Evolutionary conservation across 2,797 vertebrate species (phyloP), one percentile per base, ranked within the genome.

Genomic region (Ispidina lecontei): DNA sequence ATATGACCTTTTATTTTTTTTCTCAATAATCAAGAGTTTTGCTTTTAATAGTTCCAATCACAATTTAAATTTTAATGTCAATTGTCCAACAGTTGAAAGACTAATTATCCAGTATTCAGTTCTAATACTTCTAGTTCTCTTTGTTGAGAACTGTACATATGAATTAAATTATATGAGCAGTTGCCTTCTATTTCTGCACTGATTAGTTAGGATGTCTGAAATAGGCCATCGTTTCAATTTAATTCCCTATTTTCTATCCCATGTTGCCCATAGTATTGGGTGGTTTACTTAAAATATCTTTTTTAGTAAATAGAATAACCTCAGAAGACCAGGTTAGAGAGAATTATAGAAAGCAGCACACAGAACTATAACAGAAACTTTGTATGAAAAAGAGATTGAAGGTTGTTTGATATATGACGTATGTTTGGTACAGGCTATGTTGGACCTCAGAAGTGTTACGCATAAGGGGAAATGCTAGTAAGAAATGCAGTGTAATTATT

Each of bases 21-120:
- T 23, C 25, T 56, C 59, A 81, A 58, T 69, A 89, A 94, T 96
- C 94, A 93, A 65, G 96, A 78, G 43, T 63, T 91, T 89, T 91
- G 4, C 23, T 91, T 95, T 94, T 84, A 95, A 87, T 78, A 69
- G 63, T 37, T 69, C 28, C 8, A 71, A 64, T 87, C 73, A n/a
- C 70, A 96, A 81, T 33, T 93, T 88, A 52, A 1, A 49, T 47
- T 80, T 41, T 44, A 88, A 89, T 58, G 80, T 37, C 51, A 82
- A 96, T 93, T 96, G 97, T 91, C 76, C 70, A 92, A 84, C 49
- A 89, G 59, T 56, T 90, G 35, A 91, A 95, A 87, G 77, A 43
- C 72, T 95, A 95, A 96, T 94, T 96, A 95, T 63, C 28, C 35
- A 71, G 19, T 39, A 54, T 59, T 62, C 21, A 26, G 18, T 70